Base-by-base conservation (phyloP, 2,797 vertebrate species). In the Tenualosa ilisha region DNA sequence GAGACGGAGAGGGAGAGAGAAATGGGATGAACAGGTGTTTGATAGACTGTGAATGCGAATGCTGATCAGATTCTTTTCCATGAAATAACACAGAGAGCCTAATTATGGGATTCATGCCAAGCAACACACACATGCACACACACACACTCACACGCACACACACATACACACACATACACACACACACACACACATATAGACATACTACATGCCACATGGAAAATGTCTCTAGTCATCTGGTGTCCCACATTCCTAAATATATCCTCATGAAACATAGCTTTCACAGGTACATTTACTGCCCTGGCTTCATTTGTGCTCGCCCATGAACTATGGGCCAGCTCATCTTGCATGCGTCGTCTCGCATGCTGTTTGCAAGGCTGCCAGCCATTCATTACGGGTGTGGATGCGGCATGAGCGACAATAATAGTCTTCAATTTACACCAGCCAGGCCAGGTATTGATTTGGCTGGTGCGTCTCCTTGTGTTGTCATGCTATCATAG, bases 351-450 rank as follows among this genome's bases (percentile, higher is more conserved):
- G 20, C 17, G 4, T 46, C 1, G 72, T 56, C 40, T 79, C 17
- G 17, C 40, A 46, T 22, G 72, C 72, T 40, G 6, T 56, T 6
- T 4, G 17, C 13, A 17, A 79, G 8, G 37, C 20, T 79, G 72
- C 72, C 22, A 51, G 86, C 53, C 61, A 26, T 63, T 83, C 68
- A 83, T 86, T 86, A 81, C 53, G 12, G 82, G 15, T 84, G 82
- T 50, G 13, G 83, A 86, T 51, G 82, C 83, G 83, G 83, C 88
- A 89, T 88, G 86, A 84, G 85, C 85, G 86, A 82, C 85, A 82
- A 88, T 86, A 90, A 89, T 88, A 87, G 83, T 86, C 50, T 86
- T 83, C 87, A 88, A 89, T 89, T 90, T 91, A 84, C 86, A 83
- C 88, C 82, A 68, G 81, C 50, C 85, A 86, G 89, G 87, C 72